These are phyloP conservation scores for Caenorhabditis elegans DNA, from an alignment of 1,140 invertebrate species.

Conservation along the genomic window DNA sequence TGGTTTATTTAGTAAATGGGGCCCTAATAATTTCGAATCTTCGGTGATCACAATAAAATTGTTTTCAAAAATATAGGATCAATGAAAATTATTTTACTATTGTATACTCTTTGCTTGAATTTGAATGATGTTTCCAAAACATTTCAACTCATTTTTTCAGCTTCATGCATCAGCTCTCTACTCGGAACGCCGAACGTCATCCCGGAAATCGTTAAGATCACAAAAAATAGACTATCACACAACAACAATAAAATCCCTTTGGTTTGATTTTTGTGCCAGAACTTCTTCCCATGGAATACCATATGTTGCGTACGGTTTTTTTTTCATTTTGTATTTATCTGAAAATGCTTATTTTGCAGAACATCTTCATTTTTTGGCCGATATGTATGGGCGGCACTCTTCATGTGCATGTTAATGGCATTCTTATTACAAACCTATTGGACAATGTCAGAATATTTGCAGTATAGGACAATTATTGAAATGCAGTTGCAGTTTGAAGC, in stretches of 20 bases:
- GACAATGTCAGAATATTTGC: constrained; percentile 62
- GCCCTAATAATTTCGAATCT: too few species aligned
- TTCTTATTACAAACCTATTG: constrained; percentile 64
- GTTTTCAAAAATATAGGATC: too few species aligned
- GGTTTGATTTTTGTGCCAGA: constrained; percentile 63
- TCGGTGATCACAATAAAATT: too few species aligned
- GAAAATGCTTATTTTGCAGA: constrained; percentile 45
- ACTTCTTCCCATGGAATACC: constrained; percentile 66
- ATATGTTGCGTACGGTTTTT: constrained; percentile 57
- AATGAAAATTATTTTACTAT: too few species aligned
- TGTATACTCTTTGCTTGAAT: too few species aligned
- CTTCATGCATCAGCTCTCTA: not conserved
- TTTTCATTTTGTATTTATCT: not conserved
- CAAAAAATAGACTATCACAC: constrained; percentile 48
- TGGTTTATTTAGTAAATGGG: too few species aligned
- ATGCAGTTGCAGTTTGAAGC: constrained; percentile 66
- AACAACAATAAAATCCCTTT: constrained; percentile 55
- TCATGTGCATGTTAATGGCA: constrained; percentile 52
- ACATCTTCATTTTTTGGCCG: constrained; percentile 62
- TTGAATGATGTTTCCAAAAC: too few species aligned
- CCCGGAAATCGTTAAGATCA: not conserved
- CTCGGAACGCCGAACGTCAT: not conserved
- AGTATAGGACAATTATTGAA: constrained; percentile 65
- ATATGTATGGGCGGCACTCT: constrained; percentile 57
- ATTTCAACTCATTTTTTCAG: not conserved